A percentile compares a stretch with the other conserved stretches of the same genome.
phyloP scores from a whole-genome alignment of 2,113 vertebrate genomes.

The Scopus umbretta region DNA sequence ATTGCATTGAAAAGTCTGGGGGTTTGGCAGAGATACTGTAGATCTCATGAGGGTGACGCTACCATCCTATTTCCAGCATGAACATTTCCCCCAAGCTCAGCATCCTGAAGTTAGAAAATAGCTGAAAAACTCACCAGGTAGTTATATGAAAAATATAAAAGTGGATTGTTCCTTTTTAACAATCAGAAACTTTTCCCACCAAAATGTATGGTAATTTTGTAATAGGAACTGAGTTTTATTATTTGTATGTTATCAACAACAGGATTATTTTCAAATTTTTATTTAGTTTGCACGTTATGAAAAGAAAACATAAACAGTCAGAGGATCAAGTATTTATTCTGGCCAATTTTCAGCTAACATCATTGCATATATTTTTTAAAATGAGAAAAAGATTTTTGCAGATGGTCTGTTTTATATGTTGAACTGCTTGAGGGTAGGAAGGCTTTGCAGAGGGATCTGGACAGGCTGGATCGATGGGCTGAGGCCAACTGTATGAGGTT shows the following conservation, averaged over 20 bases:
- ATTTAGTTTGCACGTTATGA: background rate
- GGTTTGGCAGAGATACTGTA: background rate
- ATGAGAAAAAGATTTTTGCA: background rate
- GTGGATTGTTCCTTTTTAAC: background rate
- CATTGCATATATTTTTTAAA: background rate
- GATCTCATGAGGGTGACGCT: background rate
- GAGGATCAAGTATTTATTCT: background rate
- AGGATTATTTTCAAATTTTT: background rate
- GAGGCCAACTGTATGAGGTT: no score
- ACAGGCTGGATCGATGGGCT: no score
- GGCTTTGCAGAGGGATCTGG: no score
- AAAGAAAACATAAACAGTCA: background rate
- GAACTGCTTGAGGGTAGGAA: no score
- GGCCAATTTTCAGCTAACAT: background rate
- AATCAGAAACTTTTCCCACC: background rate
- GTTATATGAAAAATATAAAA: background rate
- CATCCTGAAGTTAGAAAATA: background rate
- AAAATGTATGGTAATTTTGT: background rate
- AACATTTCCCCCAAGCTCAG: background rate
- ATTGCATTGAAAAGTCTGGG: background rate
- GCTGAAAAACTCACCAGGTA: background rate
- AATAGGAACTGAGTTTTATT: background rate
- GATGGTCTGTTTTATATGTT: background rate
- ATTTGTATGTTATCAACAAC: background rate
- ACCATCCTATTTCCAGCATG: background rate